Conservation (phyloP, 2,113 vertebrate genomes). For the Prietella phreatophila region DNA sequence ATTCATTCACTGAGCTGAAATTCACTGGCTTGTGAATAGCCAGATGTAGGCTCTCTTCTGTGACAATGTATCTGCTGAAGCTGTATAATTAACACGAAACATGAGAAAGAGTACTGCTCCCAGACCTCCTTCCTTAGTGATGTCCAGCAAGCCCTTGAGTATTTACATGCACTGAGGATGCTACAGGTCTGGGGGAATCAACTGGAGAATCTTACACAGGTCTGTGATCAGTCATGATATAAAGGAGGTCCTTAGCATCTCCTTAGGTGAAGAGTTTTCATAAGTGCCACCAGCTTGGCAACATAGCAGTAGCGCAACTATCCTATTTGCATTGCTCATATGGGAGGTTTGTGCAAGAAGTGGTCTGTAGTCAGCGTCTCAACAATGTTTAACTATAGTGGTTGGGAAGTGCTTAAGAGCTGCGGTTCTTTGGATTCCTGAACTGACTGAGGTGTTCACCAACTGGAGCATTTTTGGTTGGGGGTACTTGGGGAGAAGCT, state of each 20-base stretch:
- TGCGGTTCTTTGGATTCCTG: background rate
- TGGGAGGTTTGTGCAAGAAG: background rate
- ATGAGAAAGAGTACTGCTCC: background rate
- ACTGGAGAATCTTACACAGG: background rate
- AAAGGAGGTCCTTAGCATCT: background rate
- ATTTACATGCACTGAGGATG: background rate
- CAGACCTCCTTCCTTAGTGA: background rate
- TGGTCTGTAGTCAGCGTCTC: slow-evolving; percentile 6
- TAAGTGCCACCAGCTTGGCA: slow-evolving; percentile 2
- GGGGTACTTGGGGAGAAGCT: background rate
- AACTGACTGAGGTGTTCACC: background rate
- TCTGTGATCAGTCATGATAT: background rate
- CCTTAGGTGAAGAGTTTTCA: background rate
- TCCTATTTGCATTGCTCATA: background rate
- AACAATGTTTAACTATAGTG: background rate
- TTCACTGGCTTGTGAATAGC: background rate
- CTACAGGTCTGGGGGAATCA: background rate
- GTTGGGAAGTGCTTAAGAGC: slow-evolving; percentile 3
- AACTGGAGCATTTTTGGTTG: background rate
- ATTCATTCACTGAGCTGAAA: background rate
- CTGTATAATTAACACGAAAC: background rate
- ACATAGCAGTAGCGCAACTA: background rate
- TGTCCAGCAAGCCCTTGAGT: background rate
- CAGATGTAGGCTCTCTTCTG: background rate
- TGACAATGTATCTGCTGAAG: background rate